Evolutionary conservation across 1,140 invertebrate genomes (phyloP), one percentile per base, ranked within the genome.

Genomic region (Harpegnathos saltator): DNA sequence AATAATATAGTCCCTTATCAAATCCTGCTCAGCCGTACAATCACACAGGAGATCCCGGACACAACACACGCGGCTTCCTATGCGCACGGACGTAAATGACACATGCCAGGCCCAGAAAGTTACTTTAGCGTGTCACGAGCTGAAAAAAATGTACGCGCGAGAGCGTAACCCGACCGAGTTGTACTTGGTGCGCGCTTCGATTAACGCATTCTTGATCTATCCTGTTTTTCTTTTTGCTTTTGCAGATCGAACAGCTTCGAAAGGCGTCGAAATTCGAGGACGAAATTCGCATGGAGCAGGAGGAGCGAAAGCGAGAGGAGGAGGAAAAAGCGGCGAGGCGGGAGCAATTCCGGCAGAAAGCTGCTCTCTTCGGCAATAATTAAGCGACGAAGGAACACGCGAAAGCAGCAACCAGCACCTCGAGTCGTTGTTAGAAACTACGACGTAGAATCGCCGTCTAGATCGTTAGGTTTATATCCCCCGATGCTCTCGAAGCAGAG

Each of bases 271-370:
- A 98, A 93, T 98, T 98, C 92, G 97, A 98, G 89, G 96, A 97
- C 85, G 98, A 98, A 94, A 98, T 98, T 61, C 95, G 97, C 68
- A 96, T 96, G 91, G 98, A 98, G 92, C 97, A 98, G 91, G 97
- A 98, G 91, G 97, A 98, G 87, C 95, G 97, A 89, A 96, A 96
- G 82, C 95, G 96, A 19, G 95, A 97, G 89, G 97, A 97, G 82
- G 97, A 98, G 90, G 97, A 98, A 87, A 97, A 96, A 89, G 97
- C 96, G 14, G 94, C 96, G 48, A 95, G 97, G 69, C 96, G 96
- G 89, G 96, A 96, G 88, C 96, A 96, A 88, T 98, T 98, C 91
- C 96, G 97, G 92, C 96, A 98, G 92, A 97, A 97, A 93, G 97
- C 97, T 19, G 97, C 97, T 24, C 94, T 98, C 89, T 98, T 98